These are phyloP conservation scores for Cryptops parisi DNA, from an alignment of 2,888 invertebrate species.

Conservation along the genomic window DNA sequence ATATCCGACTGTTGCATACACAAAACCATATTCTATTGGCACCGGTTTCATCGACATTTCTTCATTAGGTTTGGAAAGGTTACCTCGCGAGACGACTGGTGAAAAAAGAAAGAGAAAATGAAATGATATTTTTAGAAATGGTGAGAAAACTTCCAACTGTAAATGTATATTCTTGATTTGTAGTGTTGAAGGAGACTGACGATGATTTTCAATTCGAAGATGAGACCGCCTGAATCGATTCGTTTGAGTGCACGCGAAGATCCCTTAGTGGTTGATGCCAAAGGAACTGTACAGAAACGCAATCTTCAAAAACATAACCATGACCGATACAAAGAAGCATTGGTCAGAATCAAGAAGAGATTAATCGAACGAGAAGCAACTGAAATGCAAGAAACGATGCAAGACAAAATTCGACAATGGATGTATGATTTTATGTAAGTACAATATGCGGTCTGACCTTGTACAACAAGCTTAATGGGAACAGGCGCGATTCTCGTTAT, in stretches of 20 bases:
- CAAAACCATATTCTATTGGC: too few species aligned
- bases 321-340: constrained; percentile 51
- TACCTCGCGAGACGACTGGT: constrained; percentile 55
- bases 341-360: constrained; percentile 41
- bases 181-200: too few species aligned
- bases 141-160: constrained; percentile 39
- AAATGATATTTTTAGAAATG: constrained; percentile 75
- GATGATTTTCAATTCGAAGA: too few species aligned
- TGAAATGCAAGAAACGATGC: constrained; percentile 68
- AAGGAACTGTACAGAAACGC: constrained; percentile 38
- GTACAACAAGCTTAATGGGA: not conserved
- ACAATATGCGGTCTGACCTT: not conserved
- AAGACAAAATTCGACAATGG: constrained; percentile 55
- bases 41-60: too few species aligned
- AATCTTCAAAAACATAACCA: constrained; percentile 51
- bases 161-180: too few species aligned
- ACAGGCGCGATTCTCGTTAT: too few species aligned
- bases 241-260: not conserved
- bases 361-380: constrained; percentile 55
- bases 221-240: not conserved
- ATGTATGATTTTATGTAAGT: constrained; percentile 6
- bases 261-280: not conserved
- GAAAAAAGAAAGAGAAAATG: constrained; percentile 55
- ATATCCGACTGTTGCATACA: too few species aligned
- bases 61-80: constrained; percentile 62